phyloP scores from a whole-genome alignment of 2,113 vertebrate species.

The Maccullochella peelii region DNA sequence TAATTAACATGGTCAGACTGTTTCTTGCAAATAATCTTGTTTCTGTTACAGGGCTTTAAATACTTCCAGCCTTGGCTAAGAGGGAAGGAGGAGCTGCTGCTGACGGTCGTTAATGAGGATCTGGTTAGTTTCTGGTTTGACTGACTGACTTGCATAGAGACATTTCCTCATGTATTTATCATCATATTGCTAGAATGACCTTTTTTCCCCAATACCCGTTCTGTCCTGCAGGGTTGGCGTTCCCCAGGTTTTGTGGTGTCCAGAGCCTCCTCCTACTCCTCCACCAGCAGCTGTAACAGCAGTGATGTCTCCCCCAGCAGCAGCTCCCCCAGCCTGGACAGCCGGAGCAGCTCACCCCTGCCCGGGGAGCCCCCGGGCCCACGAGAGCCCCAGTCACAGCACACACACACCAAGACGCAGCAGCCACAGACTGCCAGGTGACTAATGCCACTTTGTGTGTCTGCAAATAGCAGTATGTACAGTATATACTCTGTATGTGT shows the following conservation, averaged over 20 bases:
- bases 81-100: conserved; percentile 86
- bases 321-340: conserved; percentile 79
- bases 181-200: background rate
- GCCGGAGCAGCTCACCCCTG: conserved; percentile 73
- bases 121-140: conserved; percentile 71
- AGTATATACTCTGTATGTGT: background rate
- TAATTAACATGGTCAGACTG: background rate
- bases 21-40: background rate
- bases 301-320: conserved; percentile 74
- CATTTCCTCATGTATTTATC: background rate
- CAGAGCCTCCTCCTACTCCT: conserved; percentile 73
- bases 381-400: background rate
- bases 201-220: background rate
- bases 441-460: background rate
- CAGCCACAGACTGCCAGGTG: conserved; percentile 60
- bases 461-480: background rate
- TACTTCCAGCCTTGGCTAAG: conserved; percentile 88
- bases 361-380: conserved; percentile 64
- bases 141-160: too few relatives aligned
- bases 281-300: conserved; percentile 72
- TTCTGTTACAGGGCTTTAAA: conserved; percentile 82
- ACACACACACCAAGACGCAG: conserved; percentile 5
- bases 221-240: conserved; percentile 76
- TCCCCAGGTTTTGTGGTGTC: conserved; percentile 82
- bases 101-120: conserved; percentile 87